Base-by-base conservation (phyloP, 2,888 invertebrate species). In the Chrysomela aeneicollis region DNA sequence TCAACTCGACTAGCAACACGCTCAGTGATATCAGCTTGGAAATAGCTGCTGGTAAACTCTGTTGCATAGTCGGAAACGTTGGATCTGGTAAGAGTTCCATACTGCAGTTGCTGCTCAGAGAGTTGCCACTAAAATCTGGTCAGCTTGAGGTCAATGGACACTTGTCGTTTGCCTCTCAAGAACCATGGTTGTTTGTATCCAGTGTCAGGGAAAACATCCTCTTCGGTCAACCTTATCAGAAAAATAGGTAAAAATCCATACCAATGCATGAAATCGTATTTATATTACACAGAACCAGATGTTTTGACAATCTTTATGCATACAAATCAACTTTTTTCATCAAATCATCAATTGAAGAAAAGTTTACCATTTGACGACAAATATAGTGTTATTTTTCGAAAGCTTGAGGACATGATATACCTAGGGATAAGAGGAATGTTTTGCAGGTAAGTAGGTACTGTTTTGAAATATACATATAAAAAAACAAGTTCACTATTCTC, bases 151-250 rank as follows among this genome's bases (percentile, higher is more conserved):
- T 92, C n/a, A 85, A 85, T 1, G 93, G 93, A 5, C 82, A 81
- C 1, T 73, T 90, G 12, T 85, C 89, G 0, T 94, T 92, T 78
- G 90, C 91, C 1, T 88, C 92, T 57, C 93, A 94, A 82, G 91
- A 93, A 73, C 89, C 94, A 0, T 95, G 94, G 94, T 81, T 90
- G 1, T 90, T 90, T 73, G 86, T 88, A 0, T 88, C 88, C 0
- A 88, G 89, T 2, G 86, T 95, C 0, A 84, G 89, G 49, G 90
- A 92, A 74, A 95, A 95, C 78, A 91, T 95, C 64, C 82, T 92
- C 10, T 94, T 95, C 79, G 94, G 93, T 0, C 84, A 87, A 68
- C 84, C 86, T 0, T 89, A 86, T 73, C 85, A 87, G 67, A 84
- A 86, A 68, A 76, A 83, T n/a, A 83, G 86, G 37, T 84, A 82